Conservation (phyloP, 1,140 invertebrate species). For the Laupala kohalensis region DNA sequence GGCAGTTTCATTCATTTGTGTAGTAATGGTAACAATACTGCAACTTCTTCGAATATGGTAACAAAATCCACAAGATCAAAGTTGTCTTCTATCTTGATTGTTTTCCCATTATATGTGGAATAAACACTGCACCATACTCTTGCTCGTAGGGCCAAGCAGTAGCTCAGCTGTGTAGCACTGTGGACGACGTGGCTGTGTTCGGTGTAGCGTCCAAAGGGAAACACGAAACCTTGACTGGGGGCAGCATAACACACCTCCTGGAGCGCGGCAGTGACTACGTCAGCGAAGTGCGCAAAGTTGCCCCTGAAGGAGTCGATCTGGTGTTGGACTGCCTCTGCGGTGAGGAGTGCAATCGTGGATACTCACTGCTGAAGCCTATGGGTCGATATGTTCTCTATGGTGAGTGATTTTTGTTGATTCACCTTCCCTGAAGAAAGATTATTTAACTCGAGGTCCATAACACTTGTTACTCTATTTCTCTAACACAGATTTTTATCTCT, state of each 20-base stretch:
- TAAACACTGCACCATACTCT: too few relatives aligned
- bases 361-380: slow-evolving; percentile 73
- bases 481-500: too few relatives aligned
- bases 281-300: slow-evolving; percentile 69
- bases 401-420: slow-evolving; percentile 24
- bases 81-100: too few relatives aligned
- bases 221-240: slow-evolving; percentile 59
- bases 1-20: too few relatives aligned
- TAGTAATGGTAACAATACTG: too few relatives aligned
- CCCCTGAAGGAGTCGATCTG: slow-evolving; percentile 70
- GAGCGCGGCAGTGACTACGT: slow-evolving; percentile 66
- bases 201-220: slow-evolving; percentile 75
- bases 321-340: slow-evolving; percentile 79
- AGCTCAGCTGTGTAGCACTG: slow-evolving; percentile 63
- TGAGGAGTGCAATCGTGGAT: slow-evolving; percentile 75
- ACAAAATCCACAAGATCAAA: too few relatives aligned
- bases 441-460: background rate
- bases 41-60: too few relatives aligned
- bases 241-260: slow-evolving; percentile 59
- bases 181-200: slow-evolving; percentile 69
- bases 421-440: background rate
- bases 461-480: too few relatives aligned
- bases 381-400: slow-evolving; percentile 80
- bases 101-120: too few relatives aligned
- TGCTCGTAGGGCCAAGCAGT: slow-evolving; percentile 63